Evolutionary conservation across 2,888 invertebrate species (phyloP).

Genomic region (Tachina grossa): DNA sequence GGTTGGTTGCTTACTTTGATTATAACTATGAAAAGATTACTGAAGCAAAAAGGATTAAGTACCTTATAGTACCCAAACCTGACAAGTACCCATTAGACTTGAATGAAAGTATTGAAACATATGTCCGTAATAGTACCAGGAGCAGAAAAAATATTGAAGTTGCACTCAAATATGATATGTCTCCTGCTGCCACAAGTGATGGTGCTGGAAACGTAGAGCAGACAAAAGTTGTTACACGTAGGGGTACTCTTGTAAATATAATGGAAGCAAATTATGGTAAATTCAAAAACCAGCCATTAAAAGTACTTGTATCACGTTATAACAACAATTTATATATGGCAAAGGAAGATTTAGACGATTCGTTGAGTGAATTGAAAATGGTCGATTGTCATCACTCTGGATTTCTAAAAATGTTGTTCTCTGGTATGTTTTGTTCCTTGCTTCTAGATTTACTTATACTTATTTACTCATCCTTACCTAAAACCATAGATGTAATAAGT

Average conservation of each 20-base stretch:
- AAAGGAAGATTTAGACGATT: neutral
- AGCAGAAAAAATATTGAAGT: neutral
- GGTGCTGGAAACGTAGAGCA: neutral
- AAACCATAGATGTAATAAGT: too few relatives aligned
- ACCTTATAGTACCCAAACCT: slow-evolving; percentile 1
- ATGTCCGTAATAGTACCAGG: neutral
- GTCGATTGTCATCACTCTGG: neutral
- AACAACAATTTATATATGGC: slow-evolving; percentile 40
- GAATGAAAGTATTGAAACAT: slow-evolving; percentile 1
- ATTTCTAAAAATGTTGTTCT: slow-evolving; percentile 25
- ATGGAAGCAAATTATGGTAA: slow-evolving; percentile 38
- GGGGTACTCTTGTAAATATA: slow-evolving; percentile 14
- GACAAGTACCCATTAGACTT: slow-evolving; percentile 45
- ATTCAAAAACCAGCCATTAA: neutral
- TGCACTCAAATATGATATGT: slow-evolving; percentile 27
- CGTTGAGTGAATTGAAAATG: neutral
- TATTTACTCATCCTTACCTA: too few relatives aligned
- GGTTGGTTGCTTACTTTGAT: slow-evolving; percentile 27
- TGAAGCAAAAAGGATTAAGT: slow-evolving; percentile 23
- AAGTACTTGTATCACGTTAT: slow-evolving; percentile 31
- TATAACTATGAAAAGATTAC: neutral
- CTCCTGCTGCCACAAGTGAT: neutral
- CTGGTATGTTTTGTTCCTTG: slow-evolving; percentile 5
- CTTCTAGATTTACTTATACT: too few relatives aligned
- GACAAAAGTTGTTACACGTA: slow-evolving; percentile 45